Conservation (phyloP, 2,113 vertebrate genomes). For the Platichthys stellatus region DNA sequence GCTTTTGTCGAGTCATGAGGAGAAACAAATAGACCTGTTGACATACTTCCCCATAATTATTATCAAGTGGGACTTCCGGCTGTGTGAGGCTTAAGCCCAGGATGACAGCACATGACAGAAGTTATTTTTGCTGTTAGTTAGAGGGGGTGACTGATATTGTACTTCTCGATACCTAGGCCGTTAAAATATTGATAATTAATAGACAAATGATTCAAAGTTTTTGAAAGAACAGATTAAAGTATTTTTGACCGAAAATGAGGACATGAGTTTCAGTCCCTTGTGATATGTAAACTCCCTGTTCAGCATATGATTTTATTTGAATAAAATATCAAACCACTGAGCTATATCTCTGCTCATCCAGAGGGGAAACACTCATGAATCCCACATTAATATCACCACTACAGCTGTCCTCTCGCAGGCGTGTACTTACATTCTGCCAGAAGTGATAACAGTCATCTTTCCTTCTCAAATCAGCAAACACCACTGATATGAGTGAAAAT, state of each 20-base stretch:
- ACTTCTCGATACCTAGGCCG: neutral
- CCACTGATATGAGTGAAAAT: conserved; percentile 11
- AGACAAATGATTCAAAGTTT: neutral
- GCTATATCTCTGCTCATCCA: neutral
- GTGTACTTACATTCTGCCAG: conserved; percentile 77
- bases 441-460: conserved; percentile 81
- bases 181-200: neutral
- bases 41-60: conserved; percentile 31
- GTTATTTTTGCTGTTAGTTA: neutral
- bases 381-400: neutral
- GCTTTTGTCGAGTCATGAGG: conserved; percentile 54
- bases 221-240: neutral
- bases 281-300: too few relatives aligned
- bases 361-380: neutral
- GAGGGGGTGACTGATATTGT: neutral
- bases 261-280: neutral
- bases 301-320: neutral
- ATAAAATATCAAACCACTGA: neutral
- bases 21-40: conserved; percentile 5
- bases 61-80: neutral
- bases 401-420: neutral
- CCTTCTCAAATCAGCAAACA: conserved; percentile 11
- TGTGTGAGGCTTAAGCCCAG: conserved; percentile 9
- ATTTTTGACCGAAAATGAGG: neutral
- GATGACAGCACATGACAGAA: neutral